phyloP scores from a whole-genome alignment of 2,888 invertebrate genomes.

The Phragmatobia fuliginosa region DNA sequence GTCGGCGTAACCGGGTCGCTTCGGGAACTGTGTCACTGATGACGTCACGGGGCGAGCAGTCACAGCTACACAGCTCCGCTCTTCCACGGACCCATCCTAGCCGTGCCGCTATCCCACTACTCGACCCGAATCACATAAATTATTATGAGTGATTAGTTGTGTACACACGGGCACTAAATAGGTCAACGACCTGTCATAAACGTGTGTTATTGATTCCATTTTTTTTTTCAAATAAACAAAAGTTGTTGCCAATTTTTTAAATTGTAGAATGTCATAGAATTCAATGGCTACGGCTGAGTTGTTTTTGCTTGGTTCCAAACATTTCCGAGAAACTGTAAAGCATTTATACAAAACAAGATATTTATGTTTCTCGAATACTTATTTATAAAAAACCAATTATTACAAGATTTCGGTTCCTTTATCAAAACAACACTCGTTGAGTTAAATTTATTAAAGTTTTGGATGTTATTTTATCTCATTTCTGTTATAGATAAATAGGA shows the following conservation, averaged over 20 bases:
- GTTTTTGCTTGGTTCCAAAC: neutral
- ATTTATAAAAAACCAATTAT: neutral
- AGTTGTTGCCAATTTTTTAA: constrained; percentile 33
- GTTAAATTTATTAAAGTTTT: neutral
- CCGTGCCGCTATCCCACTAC: constrained; percentile 11
- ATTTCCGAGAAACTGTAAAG: neutral
- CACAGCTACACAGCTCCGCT: constrained; percentile 23
- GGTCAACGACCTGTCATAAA: constrained; percentile 45
- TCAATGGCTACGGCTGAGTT: neutral
- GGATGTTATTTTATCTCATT: neutral
- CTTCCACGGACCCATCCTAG: constrained; percentile 17
- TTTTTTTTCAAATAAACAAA: constrained; percentile 37
- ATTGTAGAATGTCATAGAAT: constrained; percentile 20
- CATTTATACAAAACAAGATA: neutral
- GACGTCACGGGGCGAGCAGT: constrained; percentile 60
- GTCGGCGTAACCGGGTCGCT: constrained; percentile 54
- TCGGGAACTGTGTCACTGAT: constrained; percentile 67
- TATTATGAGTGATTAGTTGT: constrained; percentile 52
- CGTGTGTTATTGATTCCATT: constrained; percentile 21
- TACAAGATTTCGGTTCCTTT: neutral
- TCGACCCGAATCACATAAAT: constrained; percentile 42
- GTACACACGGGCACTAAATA: constrained; percentile 47
- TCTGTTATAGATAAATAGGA: neutral
- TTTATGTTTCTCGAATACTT: neutral
- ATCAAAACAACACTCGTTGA: neutral